Base-by-base conservation (phyloP, 2,888 invertebrate species). In the Drosophila antonietae region DNA sequence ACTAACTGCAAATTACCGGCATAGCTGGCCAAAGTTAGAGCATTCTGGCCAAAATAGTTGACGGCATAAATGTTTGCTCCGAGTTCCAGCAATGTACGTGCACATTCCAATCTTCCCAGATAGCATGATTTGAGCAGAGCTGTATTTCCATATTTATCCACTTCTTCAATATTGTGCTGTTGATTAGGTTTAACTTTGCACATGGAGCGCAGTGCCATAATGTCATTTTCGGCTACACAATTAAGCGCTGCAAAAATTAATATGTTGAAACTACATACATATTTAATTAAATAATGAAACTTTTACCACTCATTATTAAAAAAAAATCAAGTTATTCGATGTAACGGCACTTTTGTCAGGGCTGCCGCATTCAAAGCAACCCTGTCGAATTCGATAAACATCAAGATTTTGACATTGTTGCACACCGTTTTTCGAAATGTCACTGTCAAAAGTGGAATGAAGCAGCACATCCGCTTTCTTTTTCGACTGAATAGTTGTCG, bases 1-100 rank as follows among this genome's bases (percentile, higher is more conserved):
- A 91, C 88, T 39, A 90, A 31, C 4, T 76, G 76, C 9, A 78
- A 62, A 67, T 87, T 73, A 0, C 92, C 92, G 18, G 85, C 77
- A 73, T 89, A 88, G 15, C 91, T 85, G 9, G 93, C 93, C 37
- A 92, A 60, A 0, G 93, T 92, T 23, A 93, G 69, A 1, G 93
- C 92, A 69, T 93, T 93, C 76, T 93, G 93, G 2, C 93, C 93
- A 58, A 88, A 90, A 69, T 91, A 91, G 60, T 93, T 93, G 1
- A 92, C 78, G 0, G 90, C 92, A 43, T 78, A 89, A 33, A 92
- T 68, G 64, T 89, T 86, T 0, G 88, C 91, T 0, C 88, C 78
- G 28, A 80, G 83, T 9, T 77, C 68, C 1, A 93, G 58, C 23
- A 93, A 82, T 0, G 82, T 78, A 3, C 75, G 59, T 7, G 86